Conservation (phyloP, 1,140 invertebrate genomes). For the Uloborus diversus region DNA sequence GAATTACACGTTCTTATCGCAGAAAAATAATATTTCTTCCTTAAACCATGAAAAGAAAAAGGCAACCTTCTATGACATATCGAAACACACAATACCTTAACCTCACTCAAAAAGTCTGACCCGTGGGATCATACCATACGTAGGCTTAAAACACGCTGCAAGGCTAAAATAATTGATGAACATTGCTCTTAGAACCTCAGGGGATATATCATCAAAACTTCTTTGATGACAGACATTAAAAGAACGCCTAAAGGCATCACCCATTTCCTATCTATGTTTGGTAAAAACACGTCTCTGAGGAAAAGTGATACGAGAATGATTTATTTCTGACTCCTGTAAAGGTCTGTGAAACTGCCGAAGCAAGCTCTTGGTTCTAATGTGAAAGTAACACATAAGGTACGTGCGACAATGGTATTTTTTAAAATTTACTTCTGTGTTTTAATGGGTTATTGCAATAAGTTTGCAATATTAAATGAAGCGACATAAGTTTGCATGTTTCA, state of each 20-base stretch:
- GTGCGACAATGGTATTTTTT: background rate
- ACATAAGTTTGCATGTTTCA: background rate
- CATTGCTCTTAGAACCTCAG: conserved; percentile 28
- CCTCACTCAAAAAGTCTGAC: conserved; percentile 13
- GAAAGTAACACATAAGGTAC: too few relatives aligned
- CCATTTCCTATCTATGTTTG: conserved; percentile 6
- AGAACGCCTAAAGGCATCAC: conserved; percentile 28
- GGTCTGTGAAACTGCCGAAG: too few relatives aligned
- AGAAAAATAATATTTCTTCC: too few relatives aligned
- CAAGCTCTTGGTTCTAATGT: background rate
- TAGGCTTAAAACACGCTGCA: conserved; percentile 3
- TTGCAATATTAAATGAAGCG: background rate
- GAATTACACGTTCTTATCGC: too few relatives aligned
- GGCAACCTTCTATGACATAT: too few relatives aligned
- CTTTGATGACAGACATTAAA: conserved; percentile 52
- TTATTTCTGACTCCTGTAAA: too few relatives aligned
- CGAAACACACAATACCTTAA: too few relatives aligned
- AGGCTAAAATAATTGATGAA: conserved; percentile 49
- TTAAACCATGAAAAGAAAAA: too few relatives aligned
- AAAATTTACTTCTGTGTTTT: background rate
- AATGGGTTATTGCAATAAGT: background rate
- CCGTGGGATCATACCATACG: background rate
- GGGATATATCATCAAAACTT: conserved; percentile 48
- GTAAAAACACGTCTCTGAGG: too few relatives aligned
- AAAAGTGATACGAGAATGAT: too few relatives aligned